These are phyloP conservation scores for Gadus chalcogrammus DNA, from an alignment of 2,113 vertebrate genomes.

Conservation along the genomic window DNA sequence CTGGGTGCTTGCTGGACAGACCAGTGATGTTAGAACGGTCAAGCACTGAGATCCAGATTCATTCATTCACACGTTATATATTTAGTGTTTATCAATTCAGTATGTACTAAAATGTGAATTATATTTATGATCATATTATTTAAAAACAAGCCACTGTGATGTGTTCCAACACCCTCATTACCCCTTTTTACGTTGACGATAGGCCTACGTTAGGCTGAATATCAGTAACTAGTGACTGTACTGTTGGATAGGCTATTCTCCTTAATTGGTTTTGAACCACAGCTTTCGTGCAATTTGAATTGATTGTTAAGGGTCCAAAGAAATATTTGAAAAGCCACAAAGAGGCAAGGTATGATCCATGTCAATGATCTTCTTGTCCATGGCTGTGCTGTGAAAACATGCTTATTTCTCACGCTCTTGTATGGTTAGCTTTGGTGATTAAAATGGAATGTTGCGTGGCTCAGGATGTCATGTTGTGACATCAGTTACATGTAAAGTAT, in stretches of 20 bases:
- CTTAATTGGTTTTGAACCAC: not conserved
- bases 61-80: no score
- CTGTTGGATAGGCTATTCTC: not conserved
- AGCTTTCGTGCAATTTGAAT: not conserved
- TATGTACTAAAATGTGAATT: no score
- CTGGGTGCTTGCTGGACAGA: no score
- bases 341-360: conserved; percentile 4
- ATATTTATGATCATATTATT: not conserved
- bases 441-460: no score
- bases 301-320: not conserved
- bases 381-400: no score
- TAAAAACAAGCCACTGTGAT: conserved; percentile 7
- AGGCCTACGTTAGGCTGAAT: not conserved
- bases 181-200: not conserved
- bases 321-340: not conserved
- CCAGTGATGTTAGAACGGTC: no score
- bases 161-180: not conserved
- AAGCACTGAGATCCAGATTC: no score
- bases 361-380: conserved; percentile 21
- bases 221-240: not conserved
- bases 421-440: no score
- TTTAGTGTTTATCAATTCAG: no score
- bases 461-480: no score
- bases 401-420: no score
- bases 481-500: no score